These are phyloP conservation scores for Ceratoteleas bidentatus DNA, from an alignment of 1,140 invertebrate species.

Conservation along the genomic window DNA sequence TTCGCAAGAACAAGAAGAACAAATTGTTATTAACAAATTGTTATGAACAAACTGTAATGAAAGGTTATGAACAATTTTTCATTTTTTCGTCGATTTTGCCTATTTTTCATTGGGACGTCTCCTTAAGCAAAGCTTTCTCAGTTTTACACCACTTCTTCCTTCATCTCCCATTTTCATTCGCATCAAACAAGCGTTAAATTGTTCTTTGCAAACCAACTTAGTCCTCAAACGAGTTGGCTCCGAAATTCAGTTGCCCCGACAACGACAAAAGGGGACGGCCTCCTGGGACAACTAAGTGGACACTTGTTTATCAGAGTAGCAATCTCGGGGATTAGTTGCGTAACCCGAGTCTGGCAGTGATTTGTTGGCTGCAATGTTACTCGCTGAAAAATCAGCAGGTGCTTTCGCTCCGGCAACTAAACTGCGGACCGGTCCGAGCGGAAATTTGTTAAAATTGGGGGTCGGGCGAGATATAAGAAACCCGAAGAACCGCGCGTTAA, in stretches of 20 bases:
- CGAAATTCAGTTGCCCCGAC: background rate
- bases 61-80: too few relatives aligned
- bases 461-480: background rate
- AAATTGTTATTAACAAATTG: too few relatives aligned
- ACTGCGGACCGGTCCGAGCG: too few relatives aligned
- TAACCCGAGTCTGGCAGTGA: constrained; percentile 22
- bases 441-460: background rate
- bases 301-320: constrained; percentile 17
- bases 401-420: background rate
- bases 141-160: too few relatives aligned
- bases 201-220: background rate
- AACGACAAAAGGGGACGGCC: background rate
- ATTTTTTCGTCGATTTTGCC: too few relatives aligned
- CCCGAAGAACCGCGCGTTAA: background rate
- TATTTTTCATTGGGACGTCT: too few relatives aligned
- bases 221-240: background rate
- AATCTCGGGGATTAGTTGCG: constrained; percentile 8
- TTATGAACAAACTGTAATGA: too few relatives aligned
- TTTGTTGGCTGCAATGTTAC: constrained; percentile 15
- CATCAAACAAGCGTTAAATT: constrained; percentile 1
- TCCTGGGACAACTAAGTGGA: constrained; percentile 1
- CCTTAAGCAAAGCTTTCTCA: too few relatives aligned
- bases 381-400: constrained; percentile 24
- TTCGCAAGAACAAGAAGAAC: too few relatives aligned
- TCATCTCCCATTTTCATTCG: too few relatives aligned